These are phyloP conservation scores for Caenorhabditis brenneri DNA, from an alignment of 1,140 invertebrate species.

Conservation along the genomic window DNA sequence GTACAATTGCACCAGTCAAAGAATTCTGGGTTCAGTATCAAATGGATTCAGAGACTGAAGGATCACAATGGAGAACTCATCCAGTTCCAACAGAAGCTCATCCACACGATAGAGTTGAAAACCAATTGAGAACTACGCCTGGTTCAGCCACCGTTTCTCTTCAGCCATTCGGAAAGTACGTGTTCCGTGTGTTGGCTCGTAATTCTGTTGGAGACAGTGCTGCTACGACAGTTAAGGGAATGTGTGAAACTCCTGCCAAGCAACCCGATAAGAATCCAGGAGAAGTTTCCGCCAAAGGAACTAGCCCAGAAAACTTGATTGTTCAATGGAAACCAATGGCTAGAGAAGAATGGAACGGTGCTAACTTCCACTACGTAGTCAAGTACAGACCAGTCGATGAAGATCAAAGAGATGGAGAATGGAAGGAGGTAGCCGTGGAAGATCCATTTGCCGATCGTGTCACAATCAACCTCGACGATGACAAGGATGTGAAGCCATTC, in stretches of 20 bases:
- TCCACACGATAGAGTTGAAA: slow-evolving; percentile 60
- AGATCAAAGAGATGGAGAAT: slow-evolving; percentile 54
- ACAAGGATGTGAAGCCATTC: slow-evolving; percentile 63
- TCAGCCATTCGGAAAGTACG: slow-evolving; percentile 76
- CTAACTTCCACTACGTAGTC: slow-evolving; percentile 65
- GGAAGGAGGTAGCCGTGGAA: slow-evolving; percentile 61
- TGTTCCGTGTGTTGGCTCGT: slow-evolving; percentile 88
- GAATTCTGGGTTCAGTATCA: slow-evolving; percentile 71
- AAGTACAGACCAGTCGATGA: slow-evolving; percentile 45
- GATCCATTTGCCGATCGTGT: slow-evolving; percentile 65
- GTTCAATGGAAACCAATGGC: slow-evolving; percentile 79
- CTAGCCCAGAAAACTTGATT: slow-evolving; percentile 84
- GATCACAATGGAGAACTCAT: slow-evolving; percentile 63
- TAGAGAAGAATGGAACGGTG: slow-evolving; percentile 70
- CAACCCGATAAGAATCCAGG: slow-evolving; percentile 91
- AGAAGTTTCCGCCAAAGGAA: slow-evolving; percentile 88
- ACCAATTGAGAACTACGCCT: slow-evolving; percentile 55
- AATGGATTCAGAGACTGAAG: slow-evolving; percentile 65
- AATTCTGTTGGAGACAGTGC: slow-evolving; percentile 90
- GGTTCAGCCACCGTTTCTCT: slow-evolving; percentile 61
- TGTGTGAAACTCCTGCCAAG: slow-evolving; percentile 85
- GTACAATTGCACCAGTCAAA: slow-evolving; percentile 62
- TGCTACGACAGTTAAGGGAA: slow-evolving; percentile 77
- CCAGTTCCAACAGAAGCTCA: slow-evolving; percentile 65
- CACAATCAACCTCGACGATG: slow-evolving; percentile 65